Evolutionary conservation across 2,113 vertebrate species (phyloP).

Genomic region (Setophaga coronata): DNA sequence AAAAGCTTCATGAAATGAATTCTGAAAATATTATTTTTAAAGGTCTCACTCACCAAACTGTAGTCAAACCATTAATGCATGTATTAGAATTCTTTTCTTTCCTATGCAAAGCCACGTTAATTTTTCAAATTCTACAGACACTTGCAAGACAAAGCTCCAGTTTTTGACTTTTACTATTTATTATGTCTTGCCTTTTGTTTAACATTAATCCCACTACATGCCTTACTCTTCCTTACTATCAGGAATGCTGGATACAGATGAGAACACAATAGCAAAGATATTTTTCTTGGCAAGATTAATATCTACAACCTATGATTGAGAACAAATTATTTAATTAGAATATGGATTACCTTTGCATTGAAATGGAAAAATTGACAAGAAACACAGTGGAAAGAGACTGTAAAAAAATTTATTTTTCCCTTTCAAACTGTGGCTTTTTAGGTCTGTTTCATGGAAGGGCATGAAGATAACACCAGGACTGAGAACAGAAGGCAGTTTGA

Average conservation of each 20-base stretch:
- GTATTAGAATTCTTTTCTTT: background rate
- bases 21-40: background rate
- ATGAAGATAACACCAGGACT: background rate
- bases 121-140: background rate
- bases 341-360: background rate
- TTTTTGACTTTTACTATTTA: background rate
- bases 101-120: background rate
- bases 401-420: rapidly evolving
- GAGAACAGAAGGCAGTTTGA: background rate
- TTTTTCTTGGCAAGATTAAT: background rate
- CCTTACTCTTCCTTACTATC: background rate
- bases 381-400: background rate
- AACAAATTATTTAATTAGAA: background rate
- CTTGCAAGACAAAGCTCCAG: background rate
- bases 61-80: background rate
- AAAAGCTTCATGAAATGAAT: background rate
- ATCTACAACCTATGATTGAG: background rate
- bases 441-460: background rate
- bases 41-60: background rate
- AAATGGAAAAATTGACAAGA: background rate
- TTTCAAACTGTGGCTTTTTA: background rate
- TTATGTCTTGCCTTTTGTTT: background rate
- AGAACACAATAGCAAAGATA: background rate
- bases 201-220: background rate
- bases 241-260: background rate